Conservation (phyloP, 2,797 vertebrate species). For the Acipenser oxyrinchus region DNA sequence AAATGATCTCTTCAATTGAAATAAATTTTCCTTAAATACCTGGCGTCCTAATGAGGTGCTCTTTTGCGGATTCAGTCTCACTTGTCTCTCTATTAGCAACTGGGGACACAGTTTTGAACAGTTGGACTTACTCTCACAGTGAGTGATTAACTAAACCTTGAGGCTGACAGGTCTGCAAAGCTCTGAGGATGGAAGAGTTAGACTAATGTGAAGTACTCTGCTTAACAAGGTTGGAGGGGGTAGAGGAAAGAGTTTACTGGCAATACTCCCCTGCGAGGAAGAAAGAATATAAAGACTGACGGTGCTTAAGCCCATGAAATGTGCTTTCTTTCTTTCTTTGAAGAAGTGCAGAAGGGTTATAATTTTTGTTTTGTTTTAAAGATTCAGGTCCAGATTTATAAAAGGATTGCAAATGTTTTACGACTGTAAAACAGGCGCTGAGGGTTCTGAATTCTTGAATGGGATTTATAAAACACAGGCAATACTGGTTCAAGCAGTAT, state of each 20-base stretch:
- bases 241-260: slow-evolving; percentile 33
- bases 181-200: slow-evolving; percentile 46
- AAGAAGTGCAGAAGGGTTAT: slow-evolving; percentile 16
- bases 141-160: slow-evolving; percentile 73
- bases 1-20: slow-evolving; percentile 67
- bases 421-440: too few relatives aligned
- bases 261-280: slow-evolving; percentile 42
- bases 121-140: slow-evolving; percentile 46
- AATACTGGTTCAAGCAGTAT: too few relatives aligned
- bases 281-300: slow-evolving; percentile 40
- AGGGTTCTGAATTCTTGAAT: too few relatives aligned
- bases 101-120: slow-evolving; percentile 46
- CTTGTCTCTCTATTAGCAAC: slow-evolving; percentile 61
- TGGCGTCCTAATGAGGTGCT: slow-evolving; percentile 59
- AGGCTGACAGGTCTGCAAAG: slow-evolving; percentile 61
- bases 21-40: slow-evolving; percentile 72
- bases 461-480: too few relatives aligned
- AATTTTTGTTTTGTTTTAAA: too few relatives aligned
- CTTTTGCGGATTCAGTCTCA: slow-evolving; percentile 35
- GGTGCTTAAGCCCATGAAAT: not conserved
- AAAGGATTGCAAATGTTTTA: too few relatives aligned
- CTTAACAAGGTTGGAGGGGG: slow-evolving; percentile 53
- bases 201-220: slow-evolving; percentile 50
- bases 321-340: not conserved
- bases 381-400: too few relatives aligned